Percentiles rank a stretch among this genome's conserved stretches.
Conservation (phyloP, 1,140 invertebrate species). For the Oryctes rhinoceros region DNA sequence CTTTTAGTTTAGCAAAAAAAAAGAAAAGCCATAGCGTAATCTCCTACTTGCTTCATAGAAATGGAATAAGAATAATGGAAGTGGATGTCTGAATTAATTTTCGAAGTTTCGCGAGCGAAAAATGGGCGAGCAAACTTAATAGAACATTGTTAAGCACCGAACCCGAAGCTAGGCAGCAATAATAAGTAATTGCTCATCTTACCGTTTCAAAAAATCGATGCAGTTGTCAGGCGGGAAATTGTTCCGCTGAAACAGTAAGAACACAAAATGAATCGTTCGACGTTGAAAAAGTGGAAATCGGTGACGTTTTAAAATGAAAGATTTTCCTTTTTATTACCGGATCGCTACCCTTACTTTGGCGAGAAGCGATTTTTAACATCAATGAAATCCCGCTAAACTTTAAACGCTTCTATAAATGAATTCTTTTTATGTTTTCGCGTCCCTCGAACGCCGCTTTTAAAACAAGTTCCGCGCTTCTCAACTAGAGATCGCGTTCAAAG, state of each 20-base stretch:
- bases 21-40: neutral
- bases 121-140: too few relatives aligned
- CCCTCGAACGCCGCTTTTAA: neutral
- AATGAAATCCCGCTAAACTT: constrained; percentile 12
- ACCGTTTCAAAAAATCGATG: too few relatives aligned
- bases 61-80: too few relatives aligned
- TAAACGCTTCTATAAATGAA: constrained; percentile 3
- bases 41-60: neutral
- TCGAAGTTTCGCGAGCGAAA: too few relatives aligned
- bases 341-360: neutral
- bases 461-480: neutral
- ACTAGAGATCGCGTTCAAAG: neutral
- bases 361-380: neutral
- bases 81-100: too few relatives aligned
- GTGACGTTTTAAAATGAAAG: neutral
- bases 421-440: neutral
- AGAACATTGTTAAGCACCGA: too few relatives aligned
- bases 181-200: too few relatives aligned
- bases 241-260: neutral
- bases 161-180: too few relatives aligned
- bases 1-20: too few relatives aligned
- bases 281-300: neutral
- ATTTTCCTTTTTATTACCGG: neutral
- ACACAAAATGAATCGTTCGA: neutral
- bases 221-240: neutral